Percentiles rank a stretch among this genome's conserved stretches.
These are phyloP conservation scores for Phenganax marumi DNA, from an alignment of 92 coral and sea anemone genomes.

Conservation along the genomic window DNA sequence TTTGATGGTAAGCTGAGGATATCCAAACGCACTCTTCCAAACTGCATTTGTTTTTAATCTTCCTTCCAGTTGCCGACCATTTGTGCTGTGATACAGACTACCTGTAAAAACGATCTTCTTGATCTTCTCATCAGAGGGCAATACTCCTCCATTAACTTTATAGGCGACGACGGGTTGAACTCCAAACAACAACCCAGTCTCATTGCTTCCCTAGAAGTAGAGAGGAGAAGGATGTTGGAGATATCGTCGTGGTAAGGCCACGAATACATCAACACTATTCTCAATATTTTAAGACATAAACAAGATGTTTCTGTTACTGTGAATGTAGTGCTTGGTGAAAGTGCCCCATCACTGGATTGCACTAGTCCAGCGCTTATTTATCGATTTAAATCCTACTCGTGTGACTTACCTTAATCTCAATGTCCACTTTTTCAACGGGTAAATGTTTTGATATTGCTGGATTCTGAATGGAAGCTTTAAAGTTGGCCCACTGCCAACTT, in stretches of 20 bases:
- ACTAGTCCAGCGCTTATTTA: not conserved
- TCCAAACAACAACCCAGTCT: slow-evolving; percentile 57
- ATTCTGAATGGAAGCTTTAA: slow-evolving; percentile 39
- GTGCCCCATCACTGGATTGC: not conserved
- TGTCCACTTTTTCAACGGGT: slow-evolving; percentile 38
- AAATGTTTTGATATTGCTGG: slow-evolving; percentile 22
- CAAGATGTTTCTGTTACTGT: no score
- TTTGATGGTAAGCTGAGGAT: slow-evolving; percentile 63
- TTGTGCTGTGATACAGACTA: slow-evolving; percentile 57
- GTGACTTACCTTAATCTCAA: slow-evolving; percentile 34
- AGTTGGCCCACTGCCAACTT: slow-evolving; percentile 40
- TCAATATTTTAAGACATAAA: not conserved
- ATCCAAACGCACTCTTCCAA: slow-evolving; percentile 83
- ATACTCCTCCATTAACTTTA: slow-evolving; percentile 63
- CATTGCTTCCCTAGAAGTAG: slow-evolving; percentile 54
- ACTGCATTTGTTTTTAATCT: slow-evolving; percentile 59
- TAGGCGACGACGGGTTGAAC: slow-evolving; percentile 50
- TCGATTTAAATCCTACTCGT: no score
- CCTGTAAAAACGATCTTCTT: slow-evolving; percentile 64
- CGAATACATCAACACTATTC: not conserved
- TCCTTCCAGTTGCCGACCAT: slow-evolving; percentile 60
- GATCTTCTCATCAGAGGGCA: slow-evolving; percentile 29
- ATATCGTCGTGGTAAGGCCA: no score
- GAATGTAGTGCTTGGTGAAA: no score
- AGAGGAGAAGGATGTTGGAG: not conserved